Conservation (phyloP, 2,797 vertebrate genomes). For the Cygnus olor region DNA sequence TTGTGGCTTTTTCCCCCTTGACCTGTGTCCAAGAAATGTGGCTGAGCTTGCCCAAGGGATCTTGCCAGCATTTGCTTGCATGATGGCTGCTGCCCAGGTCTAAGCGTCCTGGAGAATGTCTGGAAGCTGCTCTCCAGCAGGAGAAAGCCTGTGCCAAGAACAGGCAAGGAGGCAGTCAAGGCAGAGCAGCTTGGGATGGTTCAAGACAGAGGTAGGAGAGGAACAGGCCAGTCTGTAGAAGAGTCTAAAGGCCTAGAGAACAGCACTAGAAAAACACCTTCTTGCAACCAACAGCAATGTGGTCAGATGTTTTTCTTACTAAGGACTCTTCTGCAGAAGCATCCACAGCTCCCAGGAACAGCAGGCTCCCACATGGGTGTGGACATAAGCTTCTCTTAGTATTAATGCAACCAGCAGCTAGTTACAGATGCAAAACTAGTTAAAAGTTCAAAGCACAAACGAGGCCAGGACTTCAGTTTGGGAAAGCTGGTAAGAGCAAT, state of each 20-base stretch:
- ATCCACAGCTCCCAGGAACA: neutral
- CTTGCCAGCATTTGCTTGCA: constrained; percentile 1
- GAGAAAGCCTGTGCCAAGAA: neutral
- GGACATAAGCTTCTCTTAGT: neutral
- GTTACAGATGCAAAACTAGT: neutral
- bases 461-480: neutral
- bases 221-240: neutral
- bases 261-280: neutral
- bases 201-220: neutral
- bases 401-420: neutral
- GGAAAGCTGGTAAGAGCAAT: neutral
- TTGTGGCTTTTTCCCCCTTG: constrained; percentile 13
- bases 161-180: neutral
- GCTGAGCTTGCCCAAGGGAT: neutral
- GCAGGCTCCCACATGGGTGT: neutral
- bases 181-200: neutral
- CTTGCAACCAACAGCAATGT: neutral
- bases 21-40: constrained; percentile 44
- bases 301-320: neutral
- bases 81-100: constrained; percentile 4
- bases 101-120: neutral
- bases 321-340: neutral
- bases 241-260: neutral
- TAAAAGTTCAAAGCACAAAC: neutral
- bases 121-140: neutral